Evolutionary conservation across 2,888 invertebrate species (phyloP), one percentile per base, ranked within the genome.

Genomic region (Cancer borealis): DNA sequence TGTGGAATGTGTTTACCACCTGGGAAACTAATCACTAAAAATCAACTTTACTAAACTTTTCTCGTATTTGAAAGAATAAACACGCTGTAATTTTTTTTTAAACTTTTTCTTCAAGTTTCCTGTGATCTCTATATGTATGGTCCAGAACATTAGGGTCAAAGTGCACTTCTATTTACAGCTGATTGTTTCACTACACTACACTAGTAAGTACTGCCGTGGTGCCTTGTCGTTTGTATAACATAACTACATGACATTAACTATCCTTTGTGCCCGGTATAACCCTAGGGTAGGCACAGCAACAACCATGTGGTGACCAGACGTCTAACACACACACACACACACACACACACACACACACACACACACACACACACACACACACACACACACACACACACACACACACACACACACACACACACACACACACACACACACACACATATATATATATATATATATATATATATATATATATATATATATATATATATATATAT

Each of bases 371-470:
- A 90, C 21, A 92, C 21, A 92, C 30, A 92, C 4, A 92, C 30
- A 92, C 3, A 90, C 8, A 90, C 8, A 88, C 3, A 88, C 14
- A 88, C 0, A 88, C 30, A 88, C 0, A 46, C 30, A 45, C 0
- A 88, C n/a, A 90, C 0, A 3, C 26, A 90, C 30, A 90, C 30
- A 90, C 26, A 54, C 30, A 54, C 26, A 90, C 39, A 54, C 6
- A 90, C 26, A 90, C 26, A 90, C 26, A 90, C 26, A 90, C 26
- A 90, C 39, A 90, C 12, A 49, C 39, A 90, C 26, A 54, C 49
- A 45, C 47, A 45, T 47, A 45, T 90, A 45, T 90, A 45, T 26
- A 17, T 90, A 45, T 54, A 45, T 54, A 45, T 54, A 45, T 54
- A 14, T 54, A 14, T 54, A 14, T 54, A 14, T 54, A 14, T 54